These are phyloP conservation scores for Sarcophaga bullata DNA, from an alignment of 1,140 invertebrate genomes.

Conservation along the genomic window DNA sequence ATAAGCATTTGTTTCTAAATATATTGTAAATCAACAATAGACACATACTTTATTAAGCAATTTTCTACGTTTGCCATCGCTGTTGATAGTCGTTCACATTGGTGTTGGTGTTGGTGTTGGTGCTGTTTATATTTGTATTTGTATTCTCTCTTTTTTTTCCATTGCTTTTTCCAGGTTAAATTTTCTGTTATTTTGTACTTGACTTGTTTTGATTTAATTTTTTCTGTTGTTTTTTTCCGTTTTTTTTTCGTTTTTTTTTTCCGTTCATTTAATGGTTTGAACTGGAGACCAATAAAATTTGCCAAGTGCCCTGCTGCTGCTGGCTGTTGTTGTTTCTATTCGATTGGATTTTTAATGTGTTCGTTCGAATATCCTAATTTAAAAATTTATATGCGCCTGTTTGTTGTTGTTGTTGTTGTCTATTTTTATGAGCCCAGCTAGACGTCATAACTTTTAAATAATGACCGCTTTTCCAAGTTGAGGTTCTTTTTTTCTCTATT, in stretches of 20 bases:
- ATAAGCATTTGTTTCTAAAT: constrained; percentile 15
- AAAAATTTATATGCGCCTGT: not conserved
- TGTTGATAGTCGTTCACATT: no score
- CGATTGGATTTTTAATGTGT: not conserved
- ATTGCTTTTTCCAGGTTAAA: not conserved
- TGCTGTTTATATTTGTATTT: not conserved
- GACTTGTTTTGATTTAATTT: constrained; percentile 2
- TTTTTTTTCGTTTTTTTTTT: not conserved
- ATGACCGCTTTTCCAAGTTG: not conserved
- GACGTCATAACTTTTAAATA: constrained; percentile 2
- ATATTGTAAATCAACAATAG: constrained; percentile 7
- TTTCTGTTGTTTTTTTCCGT: not conserved
- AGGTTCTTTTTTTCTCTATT: not conserved
- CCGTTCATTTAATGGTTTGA: not conserved
- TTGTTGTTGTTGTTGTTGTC: not conserved
- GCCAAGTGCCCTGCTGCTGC: not conserved
- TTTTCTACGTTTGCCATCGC: not conserved
- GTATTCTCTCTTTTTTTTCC: not conserved
- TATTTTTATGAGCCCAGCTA: constrained; percentile 5
- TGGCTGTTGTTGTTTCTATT: not conserved
- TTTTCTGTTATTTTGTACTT: constrained; percentile 3
- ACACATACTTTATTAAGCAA: constrained; percentile 19
- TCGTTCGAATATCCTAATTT: not conserved
- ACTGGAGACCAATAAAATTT: not conserved
- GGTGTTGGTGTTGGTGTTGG: not conserved